Evolutionary conservation across 2,113 vertebrate species (phyloP).

Genomic region (Pantherophis guttatus): DNA sequence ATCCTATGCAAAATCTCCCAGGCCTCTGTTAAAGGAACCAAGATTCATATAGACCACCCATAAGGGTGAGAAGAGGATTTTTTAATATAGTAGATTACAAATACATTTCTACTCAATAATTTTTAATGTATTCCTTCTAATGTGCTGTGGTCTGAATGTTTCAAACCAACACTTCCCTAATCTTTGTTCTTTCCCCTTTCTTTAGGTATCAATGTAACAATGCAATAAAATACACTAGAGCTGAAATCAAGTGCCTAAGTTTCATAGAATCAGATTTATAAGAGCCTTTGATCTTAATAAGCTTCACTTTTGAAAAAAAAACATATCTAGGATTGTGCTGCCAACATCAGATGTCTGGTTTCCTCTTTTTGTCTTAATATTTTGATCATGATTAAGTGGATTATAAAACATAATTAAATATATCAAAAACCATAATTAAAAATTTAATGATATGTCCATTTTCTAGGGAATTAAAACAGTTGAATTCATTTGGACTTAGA

Average conservation of each 20-base stretch:
- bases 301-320: neutral
- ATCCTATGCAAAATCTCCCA: no score
- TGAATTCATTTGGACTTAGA: neutral
- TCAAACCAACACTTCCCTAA: neutral
- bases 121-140: neutral
- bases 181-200: neutral
- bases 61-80: no score
- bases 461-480: neutral
- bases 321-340: neutral
- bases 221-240: neutral
- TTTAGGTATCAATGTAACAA: neutral
- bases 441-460: neutral
- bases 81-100: neutral
- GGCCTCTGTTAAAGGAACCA: no score
- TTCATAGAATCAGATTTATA: neutral
- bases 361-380: neutral
- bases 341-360: neutral
- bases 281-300: neutral
- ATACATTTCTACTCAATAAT: neutral
- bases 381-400: neutral
- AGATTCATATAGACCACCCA: no score
- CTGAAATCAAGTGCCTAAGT: neutral
- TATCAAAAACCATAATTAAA: neutral
- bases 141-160: neutral
- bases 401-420: neutral